Percentiles rank a stretch among this genome's conserved stretches.
Conservation (phyloP, 2,113 vertebrate genomes). For the Symphodus melops region DNA sequence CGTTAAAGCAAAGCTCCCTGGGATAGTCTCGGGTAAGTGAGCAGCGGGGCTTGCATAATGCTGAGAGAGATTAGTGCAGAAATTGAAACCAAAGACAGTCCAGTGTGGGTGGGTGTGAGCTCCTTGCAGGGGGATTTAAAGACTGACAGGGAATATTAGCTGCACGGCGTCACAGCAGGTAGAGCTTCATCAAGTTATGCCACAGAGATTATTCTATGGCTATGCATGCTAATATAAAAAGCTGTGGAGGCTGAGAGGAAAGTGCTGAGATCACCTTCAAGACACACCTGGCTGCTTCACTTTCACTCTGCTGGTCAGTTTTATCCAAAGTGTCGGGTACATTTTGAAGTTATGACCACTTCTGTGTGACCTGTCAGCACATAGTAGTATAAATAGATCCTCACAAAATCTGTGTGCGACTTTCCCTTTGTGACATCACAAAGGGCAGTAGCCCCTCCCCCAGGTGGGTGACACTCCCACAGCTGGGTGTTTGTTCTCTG, state of each 20-base stretch:
- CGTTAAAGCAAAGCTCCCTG: conserved; percentile 68
- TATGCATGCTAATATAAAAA: conserved; percentile 43
- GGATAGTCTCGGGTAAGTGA: conserved; percentile 70
- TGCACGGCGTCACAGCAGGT: conserved; percentile 62
- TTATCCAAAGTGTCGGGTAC: not conserved
- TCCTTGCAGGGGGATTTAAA: conserved; percentile 56
- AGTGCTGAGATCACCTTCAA: conserved; percentile 27
- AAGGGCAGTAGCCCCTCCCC: too few species aligned
- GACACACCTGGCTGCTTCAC: conserved; percentile 5
- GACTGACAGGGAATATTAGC: conserved; percentile 71
- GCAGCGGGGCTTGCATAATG: conserved; percentile 70
- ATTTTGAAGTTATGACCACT: not conserved
- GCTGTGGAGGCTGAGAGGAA: not conserved
- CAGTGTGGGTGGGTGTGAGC: conserved; percentile 63
- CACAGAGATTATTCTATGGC: conserved; percentile 48
- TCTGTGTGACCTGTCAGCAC: not conserved
- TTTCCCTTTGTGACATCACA: not conserved
- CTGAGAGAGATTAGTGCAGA: conserved; percentile 69
- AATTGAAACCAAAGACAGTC: conserved; percentile 75
- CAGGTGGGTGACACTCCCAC: too few species aligned
- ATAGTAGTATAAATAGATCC: not conserved
- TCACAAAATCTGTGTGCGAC: not conserved
- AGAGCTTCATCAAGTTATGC: conserved; percentile 42
- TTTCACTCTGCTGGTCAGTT: not conserved
- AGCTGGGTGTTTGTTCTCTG: too few species aligned